These are phyloP conservation scores for Drosophila littoralis DNA, from an alignment of 1,140 invertebrate species.

Conservation along the genomic window DNA sequence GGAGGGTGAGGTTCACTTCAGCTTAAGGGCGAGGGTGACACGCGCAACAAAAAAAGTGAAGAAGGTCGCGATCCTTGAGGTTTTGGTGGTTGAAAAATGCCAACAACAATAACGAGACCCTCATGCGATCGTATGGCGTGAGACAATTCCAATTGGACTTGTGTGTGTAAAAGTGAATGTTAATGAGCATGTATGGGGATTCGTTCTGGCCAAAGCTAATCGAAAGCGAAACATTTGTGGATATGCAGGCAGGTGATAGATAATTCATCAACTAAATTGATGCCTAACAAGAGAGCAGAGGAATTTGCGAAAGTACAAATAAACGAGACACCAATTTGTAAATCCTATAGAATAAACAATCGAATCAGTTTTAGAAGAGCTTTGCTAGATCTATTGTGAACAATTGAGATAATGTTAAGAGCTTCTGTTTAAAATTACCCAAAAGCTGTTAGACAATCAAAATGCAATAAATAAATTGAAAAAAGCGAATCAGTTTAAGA, in stretches of 20 bases:
- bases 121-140: conserved; percentile 44
- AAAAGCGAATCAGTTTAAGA: not conserved
- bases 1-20: conserved; percentile 24
- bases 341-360: not conserved
- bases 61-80: conserved; percentile 38
- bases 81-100: conserved; percentile 38
- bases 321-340: not conserved
- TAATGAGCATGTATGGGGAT: conserved; percentile 15
- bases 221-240: conserved; percentile 53
- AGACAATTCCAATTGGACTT: conserved; percentile 57
- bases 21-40: conserved; percentile 30
- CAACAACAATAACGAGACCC: conserved; percentile 27
- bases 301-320: not conserved
- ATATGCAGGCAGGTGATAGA: conserved; percentile 57
- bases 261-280: not conserved
- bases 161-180: conserved; percentile 3
- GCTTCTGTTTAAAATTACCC: no score
- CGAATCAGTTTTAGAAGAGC: no score
- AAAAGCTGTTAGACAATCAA: no score
- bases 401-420: no score
- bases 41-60: conserved; percentile 53
- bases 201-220: conserved; percentile 40
- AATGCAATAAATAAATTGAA: no score
- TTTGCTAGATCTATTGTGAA: no score
- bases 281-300: conserved; percentile 5